Conservation (phyloP, 2,888 invertebrate species). For the Meteorus colon region DNA sequence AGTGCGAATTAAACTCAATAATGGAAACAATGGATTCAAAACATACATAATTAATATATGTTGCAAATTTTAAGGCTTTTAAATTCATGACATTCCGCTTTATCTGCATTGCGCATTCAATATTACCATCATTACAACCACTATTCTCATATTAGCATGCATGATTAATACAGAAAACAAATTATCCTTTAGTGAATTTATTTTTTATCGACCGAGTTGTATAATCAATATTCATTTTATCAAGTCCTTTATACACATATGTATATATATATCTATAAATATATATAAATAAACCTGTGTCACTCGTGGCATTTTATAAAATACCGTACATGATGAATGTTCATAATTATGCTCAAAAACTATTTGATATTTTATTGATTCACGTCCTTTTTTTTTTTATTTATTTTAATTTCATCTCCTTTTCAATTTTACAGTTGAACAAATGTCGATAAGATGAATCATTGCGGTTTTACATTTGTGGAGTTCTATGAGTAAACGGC, state of each 20-base stretch:
- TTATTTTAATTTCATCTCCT: not conserved
- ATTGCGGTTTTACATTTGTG: not conserved
- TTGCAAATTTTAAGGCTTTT: not conserved
- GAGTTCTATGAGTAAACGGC: conserved; percentile 11
- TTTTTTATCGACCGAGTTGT: not conserved
- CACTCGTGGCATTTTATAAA: not conserved
- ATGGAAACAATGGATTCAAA: too few species aligned
- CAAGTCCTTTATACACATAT: not conserved
- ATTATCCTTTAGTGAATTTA: not conserved
- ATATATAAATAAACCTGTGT: not conserved
- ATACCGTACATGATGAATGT: not conserved
- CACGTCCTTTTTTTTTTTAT: not conserved
- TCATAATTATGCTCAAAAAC: not conserved
- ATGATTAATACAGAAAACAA: not conserved
- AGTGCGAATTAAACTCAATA: too few species aligned
- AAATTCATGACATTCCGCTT: not conserved
- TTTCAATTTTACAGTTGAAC: not conserved
- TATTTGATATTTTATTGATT: not conserved
- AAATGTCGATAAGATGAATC: not conserved
- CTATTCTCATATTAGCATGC: not conserved
- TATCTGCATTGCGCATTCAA: conserved; percentile 2
- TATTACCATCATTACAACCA: not conserved
- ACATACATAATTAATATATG: too few species aligned
- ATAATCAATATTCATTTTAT: conserved; percentile 14
- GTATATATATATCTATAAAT: not conserved